These are phyloP conservation scores for Malachius bipustulatus DNA, from an alignment of 2,888 invertebrate genomes.

Conservation along the genomic window DNA sequence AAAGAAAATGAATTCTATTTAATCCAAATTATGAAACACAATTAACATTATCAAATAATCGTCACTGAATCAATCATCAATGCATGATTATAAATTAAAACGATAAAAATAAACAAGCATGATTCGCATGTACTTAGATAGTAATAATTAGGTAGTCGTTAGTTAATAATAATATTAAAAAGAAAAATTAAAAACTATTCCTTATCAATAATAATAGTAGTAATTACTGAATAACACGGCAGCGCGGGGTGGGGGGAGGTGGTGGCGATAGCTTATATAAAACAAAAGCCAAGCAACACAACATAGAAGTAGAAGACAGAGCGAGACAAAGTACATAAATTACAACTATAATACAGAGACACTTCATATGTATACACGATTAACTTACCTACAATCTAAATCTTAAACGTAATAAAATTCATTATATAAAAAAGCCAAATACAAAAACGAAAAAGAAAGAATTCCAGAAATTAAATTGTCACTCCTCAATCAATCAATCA, in stretches of 20 bases:
- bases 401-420: constrained; percentile 14
- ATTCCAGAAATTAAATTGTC: too few relatives aligned
- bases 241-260: too few relatives aligned
- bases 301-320: constrained; percentile 11
- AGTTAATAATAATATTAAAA: too few relatives aligned
- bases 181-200: too few relatives aligned
- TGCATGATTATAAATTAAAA: constrained; percentile 14
- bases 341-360: constrained; percentile 35
- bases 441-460: constrained; percentile 17
- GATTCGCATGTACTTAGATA: too few relatives aligned
- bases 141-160: too few relatives aligned
- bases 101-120: constrained; percentile 15
- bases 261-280: too few relatives aligned
- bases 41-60: constrained; percentile 13
- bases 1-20: too few relatives aligned
- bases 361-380: constrained; percentile 27
- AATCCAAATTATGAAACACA: constrained; percentile 17
- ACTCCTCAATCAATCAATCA: too few relatives aligned
- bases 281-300: constrained; percentile 28
- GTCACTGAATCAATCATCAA: constrained; percentile 15
- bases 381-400: constrained; percentile 10
- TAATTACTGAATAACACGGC: too few relatives aligned
- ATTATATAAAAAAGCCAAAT: constrained; percentile 17
- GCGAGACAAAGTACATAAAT: constrained; percentile 31
- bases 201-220: too few relatives aligned